A percentile compares a stretch with the other conserved stretches of the same genome.
These are phyloP conservation scores for Bombus impatiens DNA, from an alignment of 1,140 invertebrate genomes.

Conservation along the genomic window DNA sequence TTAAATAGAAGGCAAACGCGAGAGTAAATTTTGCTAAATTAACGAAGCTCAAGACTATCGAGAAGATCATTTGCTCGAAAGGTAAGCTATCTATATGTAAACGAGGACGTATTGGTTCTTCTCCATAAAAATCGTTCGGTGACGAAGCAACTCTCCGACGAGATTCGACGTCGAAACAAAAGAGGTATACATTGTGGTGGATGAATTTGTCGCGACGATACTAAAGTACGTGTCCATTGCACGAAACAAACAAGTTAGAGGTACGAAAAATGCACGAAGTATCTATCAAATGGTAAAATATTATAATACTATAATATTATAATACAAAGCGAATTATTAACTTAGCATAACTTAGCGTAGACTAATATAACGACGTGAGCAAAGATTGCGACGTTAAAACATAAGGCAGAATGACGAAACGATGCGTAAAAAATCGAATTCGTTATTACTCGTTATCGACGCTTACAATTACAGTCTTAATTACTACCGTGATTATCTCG, in stretches of 20 bases:
- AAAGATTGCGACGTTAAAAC: neutral
- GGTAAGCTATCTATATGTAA: neutral
- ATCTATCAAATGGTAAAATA: neutral
- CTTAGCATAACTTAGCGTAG: no score
- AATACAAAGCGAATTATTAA: no score
- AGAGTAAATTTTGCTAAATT: neutral
- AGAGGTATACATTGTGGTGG: neutral
- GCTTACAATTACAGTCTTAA: neutral
- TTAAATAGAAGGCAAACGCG: neutral
- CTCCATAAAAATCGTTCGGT: neutral
- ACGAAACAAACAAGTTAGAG: neutral
- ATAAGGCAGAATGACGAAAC: neutral
- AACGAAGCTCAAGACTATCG: neutral
- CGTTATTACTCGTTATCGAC: neutral
- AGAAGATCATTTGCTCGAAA: no score
- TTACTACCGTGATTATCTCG: neutral
- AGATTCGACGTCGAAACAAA: constrained; percentile 5
- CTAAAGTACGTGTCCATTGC: neutral
- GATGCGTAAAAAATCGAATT: neutral
- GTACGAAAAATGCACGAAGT: neutral
- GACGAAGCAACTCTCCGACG: neutral
- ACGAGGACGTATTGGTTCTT: neutral
- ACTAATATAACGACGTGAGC: no score
- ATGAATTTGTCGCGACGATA: neutral
- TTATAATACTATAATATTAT: neutral